phyloP scores from a whole-genome alignment of 1,140 invertebrate genomes.

The Pogonomyrmex barbatus region DNA sequence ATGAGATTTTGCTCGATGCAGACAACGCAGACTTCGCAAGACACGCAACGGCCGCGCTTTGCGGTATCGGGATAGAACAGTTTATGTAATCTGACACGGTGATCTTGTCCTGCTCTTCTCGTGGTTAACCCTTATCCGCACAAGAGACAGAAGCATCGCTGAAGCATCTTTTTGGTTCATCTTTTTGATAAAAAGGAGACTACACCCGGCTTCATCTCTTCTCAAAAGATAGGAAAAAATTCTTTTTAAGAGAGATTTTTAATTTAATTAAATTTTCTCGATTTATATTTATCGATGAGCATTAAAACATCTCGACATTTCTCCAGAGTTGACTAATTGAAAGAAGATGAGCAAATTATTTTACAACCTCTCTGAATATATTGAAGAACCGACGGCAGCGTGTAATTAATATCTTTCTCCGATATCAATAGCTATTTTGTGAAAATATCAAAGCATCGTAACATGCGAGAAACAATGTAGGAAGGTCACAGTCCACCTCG shows the following conservation, averaged over 20 bases:
- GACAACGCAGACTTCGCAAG: conserved; percentile 28
- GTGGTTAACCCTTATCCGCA: conserved; percentile 42
- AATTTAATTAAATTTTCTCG: conserved; percentile 20
- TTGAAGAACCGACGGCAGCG: not conserved
- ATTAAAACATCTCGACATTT: not conserved
- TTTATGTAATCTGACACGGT: conserved; percentile 47
- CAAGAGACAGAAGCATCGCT: not conserved
- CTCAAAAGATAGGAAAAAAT: not conserved
- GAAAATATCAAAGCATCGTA: not conserved
- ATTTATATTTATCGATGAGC: not conserved
- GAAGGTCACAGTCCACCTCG: conserved; percentile 9
- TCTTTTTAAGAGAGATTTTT: not conserved
- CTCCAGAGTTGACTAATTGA: not conserved
- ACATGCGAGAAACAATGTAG: not conserved
- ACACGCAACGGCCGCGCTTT: conserved; percentile 44
- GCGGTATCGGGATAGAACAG: conserved; percentile 60
- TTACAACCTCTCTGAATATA: not conserved
- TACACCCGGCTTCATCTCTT: not conserved
- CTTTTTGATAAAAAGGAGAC: not conserved
- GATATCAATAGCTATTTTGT: not conserved
- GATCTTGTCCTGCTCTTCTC: conserved; percentile 37
- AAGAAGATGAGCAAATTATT: not conserved
- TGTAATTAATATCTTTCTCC: not conserved
- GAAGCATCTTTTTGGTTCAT: not conserved
- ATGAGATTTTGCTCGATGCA: conserved; percentile 78